phyloP scores from a whole-genome alignment of 2,113 vertebrate genomes.

The Callaeas wilsoni region DNA sequence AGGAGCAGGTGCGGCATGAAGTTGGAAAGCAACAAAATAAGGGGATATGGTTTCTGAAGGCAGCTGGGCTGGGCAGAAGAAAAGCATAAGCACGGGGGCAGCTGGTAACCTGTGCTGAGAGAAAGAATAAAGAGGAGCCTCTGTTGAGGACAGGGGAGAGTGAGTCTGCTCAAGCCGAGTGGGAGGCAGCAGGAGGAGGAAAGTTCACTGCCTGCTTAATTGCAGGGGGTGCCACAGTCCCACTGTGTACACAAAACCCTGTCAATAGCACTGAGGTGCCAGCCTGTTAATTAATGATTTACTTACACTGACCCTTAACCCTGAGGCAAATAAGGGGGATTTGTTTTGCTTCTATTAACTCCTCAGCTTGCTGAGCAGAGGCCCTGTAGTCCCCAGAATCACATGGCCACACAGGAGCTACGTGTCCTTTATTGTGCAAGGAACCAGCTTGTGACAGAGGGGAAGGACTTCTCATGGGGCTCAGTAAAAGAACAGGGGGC shows the following conservation, averaged over 20 bases:
- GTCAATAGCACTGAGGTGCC: slow-evolving; percentile 71
- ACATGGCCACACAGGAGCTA: not conserved
- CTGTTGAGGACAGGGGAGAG: not conserved
- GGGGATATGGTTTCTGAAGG: not conserved
- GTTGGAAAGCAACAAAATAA: not conserved
- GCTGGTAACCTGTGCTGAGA: not conserved
- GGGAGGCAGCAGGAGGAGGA: not conserved
- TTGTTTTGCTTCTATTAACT: slow-evolving; percentile 75
- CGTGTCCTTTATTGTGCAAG: fast-evolving
- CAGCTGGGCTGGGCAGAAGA: not conserved
- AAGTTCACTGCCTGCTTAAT: slow-evolving; percentile 60
- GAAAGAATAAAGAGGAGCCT: not conserved
- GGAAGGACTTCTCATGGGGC: not conserved
- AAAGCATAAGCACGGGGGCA: fast-evolving
- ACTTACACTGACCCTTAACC: slow-evolving; percentile 77
- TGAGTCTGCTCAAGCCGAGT: not conserved
- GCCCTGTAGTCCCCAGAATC: not conserved
- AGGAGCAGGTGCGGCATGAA: not conserved
- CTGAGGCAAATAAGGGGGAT: slow-evolving; percentile 76
- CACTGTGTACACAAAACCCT: slow-evolving; percentile 72
- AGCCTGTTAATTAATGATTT: slow-evolving; percentile 81
- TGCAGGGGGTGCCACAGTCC: slow-evolving; percentile 68
- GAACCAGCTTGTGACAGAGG: not conserved
- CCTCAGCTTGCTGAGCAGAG: slow-evolving; percentile 56
- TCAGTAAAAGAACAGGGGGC: not conserved